Evolutionary conservation across 2,113 vertebrate species (phyloP).

Genomic region (Suricata suricatta): DNA sequence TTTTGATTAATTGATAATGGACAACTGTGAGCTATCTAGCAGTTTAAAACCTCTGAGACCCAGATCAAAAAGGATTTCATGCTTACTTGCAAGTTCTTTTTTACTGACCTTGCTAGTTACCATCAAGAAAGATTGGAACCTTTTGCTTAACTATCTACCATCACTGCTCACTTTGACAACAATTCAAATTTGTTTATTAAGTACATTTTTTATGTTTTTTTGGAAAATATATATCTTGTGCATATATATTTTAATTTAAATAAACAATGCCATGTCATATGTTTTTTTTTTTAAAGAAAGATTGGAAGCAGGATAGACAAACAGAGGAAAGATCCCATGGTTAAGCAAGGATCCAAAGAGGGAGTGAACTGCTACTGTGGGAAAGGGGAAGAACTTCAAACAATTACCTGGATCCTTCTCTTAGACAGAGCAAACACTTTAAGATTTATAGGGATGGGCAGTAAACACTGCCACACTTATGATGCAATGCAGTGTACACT

Average conservation of each 20-base stretch:
- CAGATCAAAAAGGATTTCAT: not conserved
- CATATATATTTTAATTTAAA: too few species aligned
- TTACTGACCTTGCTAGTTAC: not conserved
- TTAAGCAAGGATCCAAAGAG: not conserved
- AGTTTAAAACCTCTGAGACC: not conserved
- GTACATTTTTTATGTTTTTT: too few species aligned
- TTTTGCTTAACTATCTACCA: too few species aligned
- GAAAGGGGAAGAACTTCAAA: not conserved
- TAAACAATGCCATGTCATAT: too few species aligned
- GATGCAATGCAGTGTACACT: not conserved
- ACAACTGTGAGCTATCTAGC: not conserved
- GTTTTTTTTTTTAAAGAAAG: too few species aligned
- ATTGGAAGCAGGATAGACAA: not conserved
- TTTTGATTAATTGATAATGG: not conserved
- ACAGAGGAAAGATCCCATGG: not conserved
- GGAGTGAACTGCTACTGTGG: not conserved
- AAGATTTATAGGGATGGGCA: not conserved
- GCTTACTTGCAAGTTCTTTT: not conserved
- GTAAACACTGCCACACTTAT: not conserved
- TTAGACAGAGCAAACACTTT: not conserved
- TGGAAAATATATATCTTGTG: too few species aligned
- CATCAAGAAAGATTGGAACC: not conserved
- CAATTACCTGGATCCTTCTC: not conserved
- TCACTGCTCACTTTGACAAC: too few species aligned
- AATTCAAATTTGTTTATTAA: too few species aligned